A percentile compares a stretch with the other conserved stretches of the same genome.
These are phyloP conservation scores for Scalopus aquaticus DNA, from an alignment of 2,113 vertebrate species.

Conservation along the genomic window DNA sequence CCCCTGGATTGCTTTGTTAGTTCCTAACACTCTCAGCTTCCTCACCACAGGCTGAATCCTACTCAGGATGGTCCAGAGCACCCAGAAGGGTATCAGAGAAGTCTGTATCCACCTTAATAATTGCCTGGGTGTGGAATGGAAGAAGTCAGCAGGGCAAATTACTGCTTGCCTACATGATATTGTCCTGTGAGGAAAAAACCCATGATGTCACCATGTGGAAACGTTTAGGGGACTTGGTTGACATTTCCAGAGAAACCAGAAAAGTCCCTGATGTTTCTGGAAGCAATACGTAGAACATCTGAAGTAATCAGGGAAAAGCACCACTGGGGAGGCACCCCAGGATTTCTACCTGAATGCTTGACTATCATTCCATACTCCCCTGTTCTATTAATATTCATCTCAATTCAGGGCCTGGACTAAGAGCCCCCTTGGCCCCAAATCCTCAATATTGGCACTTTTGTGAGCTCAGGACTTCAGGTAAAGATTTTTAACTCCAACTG, in stretches of 20 bases:
- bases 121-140: not conserved
- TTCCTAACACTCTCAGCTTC: not conserved
- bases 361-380: not conserved
- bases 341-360: not conserved
- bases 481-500: not conserved
- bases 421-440: not conserved
- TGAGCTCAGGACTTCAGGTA: not conserved
- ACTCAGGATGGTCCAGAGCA: not conserved
- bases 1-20: too few species aligned
- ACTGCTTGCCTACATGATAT: not conserved
- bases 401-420: not conserved
- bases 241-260: constrained; percentile 10
- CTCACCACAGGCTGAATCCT: not conserved
- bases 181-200: not conserved
- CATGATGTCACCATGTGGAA: not conserved
- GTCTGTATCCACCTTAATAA: not conserved
- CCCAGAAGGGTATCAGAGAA: not conserved
- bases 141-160: too few species aligned
- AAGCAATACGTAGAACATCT: not conserved
- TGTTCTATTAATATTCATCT: not conserved
- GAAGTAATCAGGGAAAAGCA: not conserved
- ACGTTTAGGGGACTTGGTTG: not conserved
- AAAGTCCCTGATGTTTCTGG: constrained; percentile 11
- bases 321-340: not conserved
- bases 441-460: not conserved